A percentile compares a stretch with the other conserved stretches of the same genome.
These are phyloP conservation scores for Amia ocellicauda DNA, from an alignment of 2,113 vertebrate genomes.

Conservation along the genomic window DNA sequence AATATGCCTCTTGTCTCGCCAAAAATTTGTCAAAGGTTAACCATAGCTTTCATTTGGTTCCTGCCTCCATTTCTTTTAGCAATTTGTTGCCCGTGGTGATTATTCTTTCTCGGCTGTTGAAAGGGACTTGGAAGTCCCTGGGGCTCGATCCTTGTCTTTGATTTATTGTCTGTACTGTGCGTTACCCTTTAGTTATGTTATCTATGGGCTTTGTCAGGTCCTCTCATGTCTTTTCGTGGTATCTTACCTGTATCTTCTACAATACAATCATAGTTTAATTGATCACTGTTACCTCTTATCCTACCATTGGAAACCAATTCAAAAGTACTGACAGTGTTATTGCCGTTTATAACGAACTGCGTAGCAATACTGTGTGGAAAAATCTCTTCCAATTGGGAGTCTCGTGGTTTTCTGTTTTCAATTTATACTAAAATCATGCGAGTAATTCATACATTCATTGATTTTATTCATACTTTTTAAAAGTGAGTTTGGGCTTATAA, in stretches of 20 bases:
- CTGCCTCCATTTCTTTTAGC: background rate
- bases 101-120: background rate
- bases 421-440: too few relatives aligned
- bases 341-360: too few relatives aligned
- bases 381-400: too few relatives aligned
- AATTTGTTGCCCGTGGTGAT: conserved; percentile 1
- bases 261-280: background rate
- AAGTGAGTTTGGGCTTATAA: too few relatives aligned
- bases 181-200: background rate
- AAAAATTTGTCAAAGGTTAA: background rate
- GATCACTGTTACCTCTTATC: too few relatives aligned
- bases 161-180: background rate
- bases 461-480: too few relatives aligned
- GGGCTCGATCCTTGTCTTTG: background rate
- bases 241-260: background rate
- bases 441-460: too few relatives aligned
- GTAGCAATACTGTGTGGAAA: too few relatives aligned
- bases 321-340: too few relatives aligned
- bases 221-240: background rate
- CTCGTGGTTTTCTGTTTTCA: too few relatives aligned
- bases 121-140: background rate
- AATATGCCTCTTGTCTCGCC: background rate
- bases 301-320: too few relatives aligned
- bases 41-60: background rate
- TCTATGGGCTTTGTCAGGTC: background rate